These are phyloP conservation scores for Tinea semifulvella DNA, from an alignment of 2,888 invertebrate species.

Conservation along the genomic window DNA sequence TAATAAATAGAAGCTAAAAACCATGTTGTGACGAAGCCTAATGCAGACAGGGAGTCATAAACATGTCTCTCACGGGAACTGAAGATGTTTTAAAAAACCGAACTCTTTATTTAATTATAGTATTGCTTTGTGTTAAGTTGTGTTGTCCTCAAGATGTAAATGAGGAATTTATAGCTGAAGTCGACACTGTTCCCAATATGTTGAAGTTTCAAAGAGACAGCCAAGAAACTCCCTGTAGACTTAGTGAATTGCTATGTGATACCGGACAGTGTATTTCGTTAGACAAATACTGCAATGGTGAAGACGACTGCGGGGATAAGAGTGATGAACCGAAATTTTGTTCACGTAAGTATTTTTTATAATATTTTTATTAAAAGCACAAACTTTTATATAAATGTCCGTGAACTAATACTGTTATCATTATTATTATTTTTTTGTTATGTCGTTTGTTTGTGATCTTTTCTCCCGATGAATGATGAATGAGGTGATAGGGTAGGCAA, in stretches of 20 bases:
- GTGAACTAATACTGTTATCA: too few species aligned
- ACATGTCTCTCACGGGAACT: slow-evolving; percentile 48
- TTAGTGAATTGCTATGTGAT: slow-evolving; percentile 70
- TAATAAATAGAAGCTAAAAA: slow-evolving; percentile 22
- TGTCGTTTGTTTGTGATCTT: too few species aligned
- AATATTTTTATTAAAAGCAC: too few species aligned
- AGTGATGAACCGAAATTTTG: slow-evolving; percentile 80
- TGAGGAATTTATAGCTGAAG: slow-evolving; percentile 50
- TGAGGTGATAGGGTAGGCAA: too few species aligned
- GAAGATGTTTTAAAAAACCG: slow-evolving; percentile 43
- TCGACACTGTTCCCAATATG: slow-evolving; percentile 36
- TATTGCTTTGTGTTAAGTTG: slow-evolving; percentile 49
- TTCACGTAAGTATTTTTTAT: slow-evolving; percentile 71
- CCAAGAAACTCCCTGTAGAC: slow-evolving; percentile 50
- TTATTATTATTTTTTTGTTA: too few species aligned
- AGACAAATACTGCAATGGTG: slow-evolving; percentile 80
- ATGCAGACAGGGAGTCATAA: slow-evolving; percentile 23
- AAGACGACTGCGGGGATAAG: slow-evolving; percentile 80
- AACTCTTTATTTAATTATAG: slow-evolving; percentile 52
- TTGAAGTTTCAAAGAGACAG: slow-evolving; percentile 38
- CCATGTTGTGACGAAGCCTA: slow-evolving; percentile 42
- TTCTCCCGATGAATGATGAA: too few species aligned
- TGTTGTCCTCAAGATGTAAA: slow-evolving; percentile 55
- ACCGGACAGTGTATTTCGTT: slow-evolving; percentile 75
- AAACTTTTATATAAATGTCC: too few species aligned